phyloP scores from a whole-genome alignment of 2,113 vertebrate genomes.

The Dryoscopus gambensis region DNA sequence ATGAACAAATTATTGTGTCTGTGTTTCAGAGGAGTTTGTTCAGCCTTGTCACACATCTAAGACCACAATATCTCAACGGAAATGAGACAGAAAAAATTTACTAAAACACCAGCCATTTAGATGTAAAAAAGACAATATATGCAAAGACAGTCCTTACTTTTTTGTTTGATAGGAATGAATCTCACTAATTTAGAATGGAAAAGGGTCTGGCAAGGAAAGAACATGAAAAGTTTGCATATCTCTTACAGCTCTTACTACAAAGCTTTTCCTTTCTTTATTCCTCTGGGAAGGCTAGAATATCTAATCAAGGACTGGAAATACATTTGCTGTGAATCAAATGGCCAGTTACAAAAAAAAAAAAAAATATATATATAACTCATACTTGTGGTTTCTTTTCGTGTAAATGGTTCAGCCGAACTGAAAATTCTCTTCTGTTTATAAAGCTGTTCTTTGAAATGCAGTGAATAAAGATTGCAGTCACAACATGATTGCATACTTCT shows the following conservation, averaged over 20 bases:
- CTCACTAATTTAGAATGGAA: not conserved
- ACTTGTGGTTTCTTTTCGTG: not conserved
- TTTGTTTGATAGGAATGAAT: not conserved
- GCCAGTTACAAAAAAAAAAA: not conserved
- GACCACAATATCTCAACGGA: not conserved
- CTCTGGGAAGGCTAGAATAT: not conserved
- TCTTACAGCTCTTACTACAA: not conserved
- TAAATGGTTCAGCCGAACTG: not conserved
- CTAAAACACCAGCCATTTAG: not conserved
- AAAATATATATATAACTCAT: not conserved
- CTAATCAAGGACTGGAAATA: not conserved
- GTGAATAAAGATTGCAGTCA: not conserved
- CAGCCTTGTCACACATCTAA: not conserved
- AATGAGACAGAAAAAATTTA: not conserved
- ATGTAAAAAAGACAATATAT: not conserved
- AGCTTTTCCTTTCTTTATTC: not conserved
- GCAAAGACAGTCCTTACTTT: not conserved
- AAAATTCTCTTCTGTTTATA: not conserved
- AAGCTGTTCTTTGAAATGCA: not conserved
- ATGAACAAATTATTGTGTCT: not conserved
- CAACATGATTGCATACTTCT: rapidly evolving
- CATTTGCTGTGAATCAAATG: not conserved
- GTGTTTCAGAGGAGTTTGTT: not conserved
- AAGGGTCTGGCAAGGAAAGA: not conserved
- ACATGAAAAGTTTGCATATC: not conserved